phyloP scores from a whole-genome alignment of 2,113 vertebrate species.

The Grantiella picta region DNA sequence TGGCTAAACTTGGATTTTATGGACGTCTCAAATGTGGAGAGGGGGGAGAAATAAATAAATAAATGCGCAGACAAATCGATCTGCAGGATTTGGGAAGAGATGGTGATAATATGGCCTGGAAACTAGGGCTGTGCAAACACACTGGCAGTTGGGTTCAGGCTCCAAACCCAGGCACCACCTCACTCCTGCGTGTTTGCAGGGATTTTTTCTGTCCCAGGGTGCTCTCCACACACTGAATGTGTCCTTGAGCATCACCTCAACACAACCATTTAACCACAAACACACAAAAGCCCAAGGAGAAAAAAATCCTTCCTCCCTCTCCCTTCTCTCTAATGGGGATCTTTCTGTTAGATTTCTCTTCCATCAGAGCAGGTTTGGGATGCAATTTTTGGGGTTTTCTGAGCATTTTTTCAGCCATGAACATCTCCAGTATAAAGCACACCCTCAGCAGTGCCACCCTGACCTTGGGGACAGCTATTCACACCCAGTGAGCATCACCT shows the following conservation, averaged over 20 bases:
- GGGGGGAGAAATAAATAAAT: background rate
- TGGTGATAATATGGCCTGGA: background rate
- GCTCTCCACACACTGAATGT: background rate
- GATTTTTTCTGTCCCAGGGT: background rate
- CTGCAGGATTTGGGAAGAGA: background rate
- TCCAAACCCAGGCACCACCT: background rate
- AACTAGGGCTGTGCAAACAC: background rate
- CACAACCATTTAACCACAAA: background rate
- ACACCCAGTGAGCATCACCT: background rate
- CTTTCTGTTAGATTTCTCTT: background rate
- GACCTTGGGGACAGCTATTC: background rate
- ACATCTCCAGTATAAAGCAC: background rate
- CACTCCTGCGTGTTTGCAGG: rapidly evolving
- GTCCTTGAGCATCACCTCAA: background rate
- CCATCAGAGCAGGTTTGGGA: background rate
- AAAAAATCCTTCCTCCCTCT: background rate
- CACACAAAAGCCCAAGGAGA: background rate
- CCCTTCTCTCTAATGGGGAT: background rate
- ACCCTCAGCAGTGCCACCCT: background rate
- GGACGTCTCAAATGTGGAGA: background rate
- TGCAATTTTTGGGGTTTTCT: background rate
- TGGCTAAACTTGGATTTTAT: background rate
- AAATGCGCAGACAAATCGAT: background rate
- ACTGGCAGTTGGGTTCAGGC: rapidly evolving
- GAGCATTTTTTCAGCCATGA: rapidly evolving